These are phyloP conservation scores for Buathra laborator DNA, from an alignment of 2,888 invertebrate species.

Conservation along the genomic window DNA sequence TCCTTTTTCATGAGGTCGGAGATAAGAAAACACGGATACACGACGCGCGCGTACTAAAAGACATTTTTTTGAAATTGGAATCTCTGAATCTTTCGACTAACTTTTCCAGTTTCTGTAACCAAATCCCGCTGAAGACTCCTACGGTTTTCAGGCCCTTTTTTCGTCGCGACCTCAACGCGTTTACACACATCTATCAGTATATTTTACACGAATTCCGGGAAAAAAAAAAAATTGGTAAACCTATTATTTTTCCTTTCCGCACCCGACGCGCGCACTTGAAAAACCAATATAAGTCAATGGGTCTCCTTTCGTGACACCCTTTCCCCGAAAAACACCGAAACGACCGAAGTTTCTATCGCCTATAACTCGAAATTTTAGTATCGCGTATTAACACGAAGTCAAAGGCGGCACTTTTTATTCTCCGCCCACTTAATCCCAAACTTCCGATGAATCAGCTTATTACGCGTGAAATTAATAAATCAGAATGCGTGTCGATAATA, in stretches of 20 bases:
- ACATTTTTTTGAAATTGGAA: constrained; percentile 50
- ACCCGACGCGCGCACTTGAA: constrained; percentile 25
- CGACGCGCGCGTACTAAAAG: neutral
- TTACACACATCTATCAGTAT: neutral
- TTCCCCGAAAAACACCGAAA: constrained; percentile 1
- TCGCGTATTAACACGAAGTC: neutral
- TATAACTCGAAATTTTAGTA: neutral
- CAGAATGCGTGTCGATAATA: too few species aligned
- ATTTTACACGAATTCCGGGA: constrained; percentile 51
- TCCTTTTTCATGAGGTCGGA: neutral
- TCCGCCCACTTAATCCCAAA: neutral
- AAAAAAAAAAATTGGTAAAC: constrained; percentile 26
- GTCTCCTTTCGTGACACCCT: constrained; percentile 15
- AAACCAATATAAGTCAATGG: constrained; percentile 34
- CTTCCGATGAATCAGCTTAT: neutral
- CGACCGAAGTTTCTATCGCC: neutral
- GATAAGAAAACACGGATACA: neutral
- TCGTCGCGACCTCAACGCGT: neutral
- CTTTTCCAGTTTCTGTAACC: constrained; percentile 40
- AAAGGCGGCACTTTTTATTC: neutral
- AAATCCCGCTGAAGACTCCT: constrained; percentile 27
- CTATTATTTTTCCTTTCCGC: neutral
- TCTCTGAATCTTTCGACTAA: constrained; percentile 28
- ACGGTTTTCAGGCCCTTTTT: constrained; percentile 5
- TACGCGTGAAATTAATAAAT: neutral